Evolutionary conservation across 2,888 invertebrate species (phyloP).

Genomic region (Tinea pellionella): DNA sequence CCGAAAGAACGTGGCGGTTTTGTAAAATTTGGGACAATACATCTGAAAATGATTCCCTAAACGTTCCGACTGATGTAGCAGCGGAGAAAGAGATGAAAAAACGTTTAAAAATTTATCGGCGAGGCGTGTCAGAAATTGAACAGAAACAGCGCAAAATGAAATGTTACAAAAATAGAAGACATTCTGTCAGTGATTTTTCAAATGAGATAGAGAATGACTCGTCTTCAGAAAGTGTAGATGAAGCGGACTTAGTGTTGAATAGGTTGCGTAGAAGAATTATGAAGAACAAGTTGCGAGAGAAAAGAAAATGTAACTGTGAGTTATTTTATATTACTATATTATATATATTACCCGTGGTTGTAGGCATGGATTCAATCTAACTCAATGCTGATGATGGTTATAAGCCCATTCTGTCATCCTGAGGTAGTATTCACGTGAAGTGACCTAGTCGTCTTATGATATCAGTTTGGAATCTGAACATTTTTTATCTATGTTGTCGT

Average conservation of each 20-base stretch:
- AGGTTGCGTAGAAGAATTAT: conserved; percentile 62
- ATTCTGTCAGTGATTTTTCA: conserved; percentile 44
- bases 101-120: conserved; percentile 61
- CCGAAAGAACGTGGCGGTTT: conserved; percentile 27
- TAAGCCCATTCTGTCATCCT: no score
- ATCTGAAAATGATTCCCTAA: conserved; percentile 51
- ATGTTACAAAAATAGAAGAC: conserved; percentile 44
- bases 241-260: conserved; percentile 61
- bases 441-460: no score
- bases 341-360: no score
- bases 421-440: no score
- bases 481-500: no score
- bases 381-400: no score
- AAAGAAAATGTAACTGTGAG: conserved; percentile 43
- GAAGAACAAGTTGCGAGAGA: conserved; percentile 59
- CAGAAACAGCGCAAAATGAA: conserved; percentile 29
- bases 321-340: conserved; percentile 40
- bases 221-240: conserved; percentile 64
- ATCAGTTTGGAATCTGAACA: no score
- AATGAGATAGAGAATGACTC: conserved; percentile 35
- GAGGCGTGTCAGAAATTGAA: conserved; percentile 58
- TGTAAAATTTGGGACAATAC: conserved; percentile 36
- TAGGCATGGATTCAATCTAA: no score
- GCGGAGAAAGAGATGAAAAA: conserved; percentile 60
- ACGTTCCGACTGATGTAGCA: conserved; percentile 49